A percentile compares a stretch with the other conserved stretches of the same genome.
phyloP scores from a whole-genome alignment of 2,113 vertebrate genomes.

The Gasterosteus nipponicus region DNA sequence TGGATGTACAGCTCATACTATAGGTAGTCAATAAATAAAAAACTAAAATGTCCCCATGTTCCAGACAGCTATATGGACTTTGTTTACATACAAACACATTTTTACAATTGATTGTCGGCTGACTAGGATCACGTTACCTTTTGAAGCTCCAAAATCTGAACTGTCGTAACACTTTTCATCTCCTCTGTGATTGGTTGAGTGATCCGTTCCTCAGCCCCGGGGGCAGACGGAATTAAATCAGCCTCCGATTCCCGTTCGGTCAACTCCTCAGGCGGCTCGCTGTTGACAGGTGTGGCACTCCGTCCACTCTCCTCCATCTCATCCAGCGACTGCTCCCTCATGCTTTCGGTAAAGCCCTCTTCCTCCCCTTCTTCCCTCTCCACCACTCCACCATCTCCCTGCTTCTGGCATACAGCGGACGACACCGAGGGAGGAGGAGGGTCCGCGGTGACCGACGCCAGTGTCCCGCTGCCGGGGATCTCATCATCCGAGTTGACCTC shows the following conservation, averaged over 20 bases:
- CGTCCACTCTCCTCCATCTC: constrained; percentile 98
- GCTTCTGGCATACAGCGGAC: constrained; percentile 48
- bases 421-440: constrained; percentile 73
- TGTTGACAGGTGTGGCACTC: constrained; percentile 95
- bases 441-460: constrained; percentile 82
- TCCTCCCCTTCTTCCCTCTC: constrained; percentile 63
- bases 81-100: background rate
- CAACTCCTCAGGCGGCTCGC: constrained; percentile 90
- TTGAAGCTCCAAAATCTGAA: constrained; percentile 86
- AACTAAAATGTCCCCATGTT: background rate
- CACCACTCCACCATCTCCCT: constrained; percentile 54
- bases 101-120: background rate
- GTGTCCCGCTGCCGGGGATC: constrained; percentile 86
- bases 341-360: constrained; percentile 72
- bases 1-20: background rate
- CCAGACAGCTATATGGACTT: background rate
- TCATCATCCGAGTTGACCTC: constrained; percentile 99
- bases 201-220: constrained; percentile 30
- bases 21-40: background rate
- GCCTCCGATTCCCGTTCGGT: constrained; percentile 71
- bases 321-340: constrained; percentile 82
- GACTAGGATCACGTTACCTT: constrained; percentile 81
- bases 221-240: constrained; percentile 30
- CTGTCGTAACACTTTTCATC: constrained; percentile 74
- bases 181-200: constrained; percentile 70